Evolutionary conservation across 2,797 vertebrate species (phyloP), one percentile per base, ranked within the genome.

Genomic region (Thaleichthys pacificus): DNA sequence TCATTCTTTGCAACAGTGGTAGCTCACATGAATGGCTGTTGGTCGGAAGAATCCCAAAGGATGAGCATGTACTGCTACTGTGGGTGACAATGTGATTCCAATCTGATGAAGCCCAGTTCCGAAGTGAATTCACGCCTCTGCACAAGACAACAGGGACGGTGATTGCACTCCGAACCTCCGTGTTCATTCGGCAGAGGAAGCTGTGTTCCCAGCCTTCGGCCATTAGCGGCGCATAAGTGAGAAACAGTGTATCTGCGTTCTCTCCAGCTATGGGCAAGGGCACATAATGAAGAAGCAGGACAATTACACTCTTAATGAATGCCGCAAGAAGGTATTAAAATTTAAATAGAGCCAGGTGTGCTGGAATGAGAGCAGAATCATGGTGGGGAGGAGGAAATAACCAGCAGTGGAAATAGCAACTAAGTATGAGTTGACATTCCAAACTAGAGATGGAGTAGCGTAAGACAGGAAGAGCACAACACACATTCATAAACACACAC

Each of bases 221-320:
- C 83, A 68, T 83, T 76, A 82, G 73, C 74, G 76, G 69, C 28
- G 68, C 32, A 63, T 74, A 72, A 84, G 76, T 67, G 77, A 60
- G 61, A 73, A 35, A 72, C 71, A 47, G 80, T 76, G 78, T 71
- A 32, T 73, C 42, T 75, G 70, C 65, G 76, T 83, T 83, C 72
- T 70, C 72, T 61, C 66, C 9, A 69, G 80, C 81, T 83, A 78
- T 75, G 74, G 84, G 84, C 82, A 78, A 78, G 78, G 84, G 71
- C 86, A 80, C 70, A 70, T 81, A 73, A 86, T 84, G 82, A 88
- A 91, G 81, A 78, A 83, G 79, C 80, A 68, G 67, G 77, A 85
- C 83, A 84, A 87, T 87, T 87, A 87, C 68, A 71, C 76, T 67
- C 68, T 60, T 84, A 86, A 89, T 86, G 80, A 88, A 86, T 28